Percentiles rank a stretch among this genome's conserved stretches.
These are phyloP conservation scores for Acropternis orthonyx DNA, from an alignment of 2,797 vertebrate genomes.

Conservation along the genomic window DNA sequence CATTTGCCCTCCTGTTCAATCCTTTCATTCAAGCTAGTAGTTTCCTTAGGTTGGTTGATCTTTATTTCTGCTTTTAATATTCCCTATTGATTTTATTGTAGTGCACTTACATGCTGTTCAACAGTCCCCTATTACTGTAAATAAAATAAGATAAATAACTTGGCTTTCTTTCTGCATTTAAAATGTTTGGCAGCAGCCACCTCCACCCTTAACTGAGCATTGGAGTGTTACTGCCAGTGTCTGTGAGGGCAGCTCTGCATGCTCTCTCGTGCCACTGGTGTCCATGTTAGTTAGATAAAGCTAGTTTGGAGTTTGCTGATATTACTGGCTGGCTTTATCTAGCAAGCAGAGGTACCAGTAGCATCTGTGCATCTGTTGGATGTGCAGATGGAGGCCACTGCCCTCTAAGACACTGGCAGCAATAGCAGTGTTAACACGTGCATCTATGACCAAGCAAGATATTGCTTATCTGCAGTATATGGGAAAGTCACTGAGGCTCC, in stretches of 20 bases:
- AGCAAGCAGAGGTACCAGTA: not conserved
- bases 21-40: not conserved
- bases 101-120: constrained; percentile 30
- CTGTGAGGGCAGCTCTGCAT: not conserved
- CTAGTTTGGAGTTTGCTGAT: constrained; percentile 22
- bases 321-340: constrained; percentile 30
- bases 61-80: constrained; percentile 60
- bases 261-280: not conserved
- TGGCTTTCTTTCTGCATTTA: not conserved
- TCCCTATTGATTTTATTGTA: constrained; percentile 50
- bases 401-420: constrained; percentile 13
- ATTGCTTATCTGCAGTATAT: not conserved
- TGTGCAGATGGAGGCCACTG: constrained; percentile 17
- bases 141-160: constrained; percentile 58
- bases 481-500: not conserved
- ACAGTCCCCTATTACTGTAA: constrained; percentile 36
- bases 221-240: not conserved
- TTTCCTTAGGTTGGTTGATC: constrained; percentile 10
- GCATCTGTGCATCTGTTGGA: constrained; percentile 29
- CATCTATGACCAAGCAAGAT: constrained; percentile 31
- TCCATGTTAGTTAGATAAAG: constrained; percentile 5
- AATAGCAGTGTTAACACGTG: not conserved
- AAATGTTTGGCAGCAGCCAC: constrained; percentile 4
- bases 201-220: not conserved
- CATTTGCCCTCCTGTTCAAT: not conserved